Percentiles rank a stretch among this genome's conserved stretches.
Evolutionary conservation across 2,888 invertebrate genomes (phyloP).

Genomic region (Hirtodrosophila alboralis): DNA sequence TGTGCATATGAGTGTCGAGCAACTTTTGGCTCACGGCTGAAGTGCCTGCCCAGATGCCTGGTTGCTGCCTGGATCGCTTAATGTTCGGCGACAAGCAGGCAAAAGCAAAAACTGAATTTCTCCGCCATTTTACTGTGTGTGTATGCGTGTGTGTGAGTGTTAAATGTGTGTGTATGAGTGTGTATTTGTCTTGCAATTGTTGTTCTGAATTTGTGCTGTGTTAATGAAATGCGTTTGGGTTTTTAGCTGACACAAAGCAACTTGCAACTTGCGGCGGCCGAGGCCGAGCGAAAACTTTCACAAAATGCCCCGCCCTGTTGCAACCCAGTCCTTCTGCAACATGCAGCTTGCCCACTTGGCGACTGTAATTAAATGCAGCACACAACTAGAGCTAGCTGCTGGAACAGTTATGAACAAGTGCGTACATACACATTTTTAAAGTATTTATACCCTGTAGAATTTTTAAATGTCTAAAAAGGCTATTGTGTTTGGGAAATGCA

Average conservation of each 20-base stretch:
- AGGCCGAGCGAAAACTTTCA: slow-evolving; percentile 56
- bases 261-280: slow-evolving; percentile 40
- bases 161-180: slow-evolving; percentile 10
- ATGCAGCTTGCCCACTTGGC: slow-evolving; percentile 28
- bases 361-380: slow-evolving; percentile 64
- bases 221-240: slow-evolving; percentile 75
- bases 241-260: slow-evolving; percentile 67
- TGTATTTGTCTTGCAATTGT: slow-evolving; percentile 48
- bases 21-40: slow-evolving; percentile 69
- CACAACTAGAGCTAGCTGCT: slow-evolving; percentile 51
- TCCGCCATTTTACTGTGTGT: slow-evolving; percentile 26
- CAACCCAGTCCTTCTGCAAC: too few relatives aligned
- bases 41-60: slow-evolving; percentile 46
- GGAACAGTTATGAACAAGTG: slow-evolving; percentile 53
- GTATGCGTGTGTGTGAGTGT: slow-evolving; percentile 7
- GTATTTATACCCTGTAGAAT: too few relatives aligned
- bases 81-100: slow-evolving; percentile 63
- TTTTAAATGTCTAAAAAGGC: too few relatives aligned
- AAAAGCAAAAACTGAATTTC: slow-evolving; percentile 45
- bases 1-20: slow-evolving; percentile 35
- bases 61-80: slow-evolving; percentile 46
- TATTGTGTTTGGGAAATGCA: too few relatives aligned
- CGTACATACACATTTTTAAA: slow-evolving; percentile 47
- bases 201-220: slow-evolving; percentile 63
- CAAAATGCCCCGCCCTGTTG: slow-evolving; percentile 6